Percentiles rank a stretch among this genome's conserved stretches.
These are phyloP conservation scores for Tubulanus polymorphus DNA, from an alignment of 2,888 invertebrate species.

Conservation along the genomic window DNA sequence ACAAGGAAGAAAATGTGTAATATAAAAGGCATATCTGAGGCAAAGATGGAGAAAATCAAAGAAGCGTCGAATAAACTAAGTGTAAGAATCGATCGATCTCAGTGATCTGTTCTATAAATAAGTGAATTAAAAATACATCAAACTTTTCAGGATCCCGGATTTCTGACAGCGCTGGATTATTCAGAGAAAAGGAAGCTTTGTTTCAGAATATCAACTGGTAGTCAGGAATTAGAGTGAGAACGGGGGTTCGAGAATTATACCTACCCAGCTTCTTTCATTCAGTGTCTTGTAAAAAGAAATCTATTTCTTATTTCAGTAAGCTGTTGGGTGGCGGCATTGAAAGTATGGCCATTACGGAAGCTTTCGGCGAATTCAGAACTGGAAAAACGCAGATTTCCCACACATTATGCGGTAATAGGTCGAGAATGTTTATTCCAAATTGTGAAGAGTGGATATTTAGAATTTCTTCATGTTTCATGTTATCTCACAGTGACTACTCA, in stretches of 20 bases:
- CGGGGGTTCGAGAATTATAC: no score
- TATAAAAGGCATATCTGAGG: constrained; percentile 73
- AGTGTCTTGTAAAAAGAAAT: no score
- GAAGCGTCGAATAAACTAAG: constrained; percentile 68
- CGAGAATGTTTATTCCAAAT: no score
- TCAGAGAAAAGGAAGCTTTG: constrained; percentile 68
- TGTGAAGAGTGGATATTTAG: no score
- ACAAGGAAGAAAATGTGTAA: constrained; percentile 68
- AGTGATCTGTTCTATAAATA: no score
- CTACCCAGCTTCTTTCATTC: no score
- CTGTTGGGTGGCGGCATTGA: constrained; percentile 75
- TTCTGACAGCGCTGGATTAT: constrained; percentile 72
- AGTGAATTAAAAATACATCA: no score
- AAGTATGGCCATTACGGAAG: constrained; percentile 80
- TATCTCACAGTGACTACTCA: constrained; percentile 71
- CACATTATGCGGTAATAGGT: constrained; percentile 63
- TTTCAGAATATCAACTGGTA: constrained; percentile 64
- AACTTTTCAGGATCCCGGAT: constrained; percentile 59
- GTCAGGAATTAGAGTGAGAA: constrained; percentile 66
- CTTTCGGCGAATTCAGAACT: constrained; percentile 76
- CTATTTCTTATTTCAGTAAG: constrained; percentile 58
- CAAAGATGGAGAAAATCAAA: constrained; percentile 75
- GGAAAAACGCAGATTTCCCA: constrained; percentile 80
- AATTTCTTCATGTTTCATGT: no score
- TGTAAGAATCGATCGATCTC: no score